Evolutionary conservation across 2,888 invertebrate genomes (phyloP).

Genomic region (Rotaria socialis): DNA sequence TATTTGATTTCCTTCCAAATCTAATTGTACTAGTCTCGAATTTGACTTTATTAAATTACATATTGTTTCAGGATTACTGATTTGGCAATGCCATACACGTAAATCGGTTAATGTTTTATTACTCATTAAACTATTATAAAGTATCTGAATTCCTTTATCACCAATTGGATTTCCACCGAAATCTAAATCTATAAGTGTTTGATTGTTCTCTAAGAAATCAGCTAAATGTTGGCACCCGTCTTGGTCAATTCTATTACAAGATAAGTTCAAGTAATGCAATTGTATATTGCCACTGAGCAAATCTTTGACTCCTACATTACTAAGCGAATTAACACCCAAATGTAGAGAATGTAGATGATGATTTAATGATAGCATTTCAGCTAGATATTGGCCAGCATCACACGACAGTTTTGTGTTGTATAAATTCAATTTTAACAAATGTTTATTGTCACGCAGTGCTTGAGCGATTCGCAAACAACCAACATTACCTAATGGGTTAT

Average conservation of each 20-base stretch:
- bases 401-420: background rate
- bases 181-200: background rate
- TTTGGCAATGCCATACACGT: background rate
- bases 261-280: background rate
- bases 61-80: background rate
- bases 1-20: background rate
- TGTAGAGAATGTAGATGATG: background rate
- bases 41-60: background rate
- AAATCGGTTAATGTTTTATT: background rate
- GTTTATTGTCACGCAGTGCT: background rate
- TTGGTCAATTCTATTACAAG: background rate
- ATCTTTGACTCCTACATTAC: background rate
- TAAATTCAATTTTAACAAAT: background rate
- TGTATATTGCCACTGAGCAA: background rate
- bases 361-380: background rate
- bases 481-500: background rate
- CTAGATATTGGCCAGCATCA: background rate
- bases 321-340: background rate
- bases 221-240: background rate
- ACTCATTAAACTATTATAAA: background rate
- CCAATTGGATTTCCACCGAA: background rate
- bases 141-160: background rate
- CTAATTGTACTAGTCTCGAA: background rate
- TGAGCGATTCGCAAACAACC: background rate
- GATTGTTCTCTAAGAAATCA: background rate